These are phyloP conservation scores for Zapus hudsonius DNA, from an alignment of 2,113 vertebrate species.

Conservation along the genomic window DNA sequence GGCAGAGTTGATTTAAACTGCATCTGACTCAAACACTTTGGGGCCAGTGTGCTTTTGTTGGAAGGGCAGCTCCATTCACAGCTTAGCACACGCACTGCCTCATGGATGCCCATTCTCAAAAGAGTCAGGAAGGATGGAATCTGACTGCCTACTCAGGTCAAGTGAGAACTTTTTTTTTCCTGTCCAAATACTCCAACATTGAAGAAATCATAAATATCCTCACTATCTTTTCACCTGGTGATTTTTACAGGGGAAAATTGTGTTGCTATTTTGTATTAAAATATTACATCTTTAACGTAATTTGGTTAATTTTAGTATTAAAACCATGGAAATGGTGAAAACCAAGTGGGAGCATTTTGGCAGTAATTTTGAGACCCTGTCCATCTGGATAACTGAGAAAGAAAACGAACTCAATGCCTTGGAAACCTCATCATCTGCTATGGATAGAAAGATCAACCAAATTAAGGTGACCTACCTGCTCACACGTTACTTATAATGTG, in stretches of 20 bases:
- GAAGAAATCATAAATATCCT: slow-evolving; percentile 21
- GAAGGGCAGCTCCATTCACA: neutral
- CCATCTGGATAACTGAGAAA: slow-evolving; percentile 92
- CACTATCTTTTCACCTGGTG: slow-evolving; percentile 7
- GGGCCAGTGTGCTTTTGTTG: neutral
- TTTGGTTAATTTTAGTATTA: slow-evolving; percentile 92
- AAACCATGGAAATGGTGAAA: slow-evolving; percentile 93
- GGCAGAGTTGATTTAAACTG: neutral
- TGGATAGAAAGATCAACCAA: slow-evolving; percentile 90
- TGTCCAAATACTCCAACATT: neutral
- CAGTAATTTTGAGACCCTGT: slow-evolving; percentile 90
- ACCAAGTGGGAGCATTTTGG: slow-evolving; percentile 93
- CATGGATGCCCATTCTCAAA: neutral
- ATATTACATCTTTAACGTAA: slow-evolving; percentile 84
- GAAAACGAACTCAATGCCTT: slow-evolving; percentile 90
- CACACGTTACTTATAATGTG: slow-evolving; percentile 74
- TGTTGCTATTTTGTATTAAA: slow-evolving; percentile 78
- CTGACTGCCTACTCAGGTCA: neutral
- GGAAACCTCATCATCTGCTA: slow-evolving; percentile 85
- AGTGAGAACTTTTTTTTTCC: neutral
- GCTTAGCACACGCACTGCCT: neutral
- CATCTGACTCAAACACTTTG: neutral
- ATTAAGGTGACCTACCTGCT: slow-evolving; percentile 92
- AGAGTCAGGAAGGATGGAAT: neutral
- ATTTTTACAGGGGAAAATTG: slow-evolving; percentile 42